Conservation (phyloP, 2,113 vertebrate genomes). For the Seriola aureovittata region DNA sequence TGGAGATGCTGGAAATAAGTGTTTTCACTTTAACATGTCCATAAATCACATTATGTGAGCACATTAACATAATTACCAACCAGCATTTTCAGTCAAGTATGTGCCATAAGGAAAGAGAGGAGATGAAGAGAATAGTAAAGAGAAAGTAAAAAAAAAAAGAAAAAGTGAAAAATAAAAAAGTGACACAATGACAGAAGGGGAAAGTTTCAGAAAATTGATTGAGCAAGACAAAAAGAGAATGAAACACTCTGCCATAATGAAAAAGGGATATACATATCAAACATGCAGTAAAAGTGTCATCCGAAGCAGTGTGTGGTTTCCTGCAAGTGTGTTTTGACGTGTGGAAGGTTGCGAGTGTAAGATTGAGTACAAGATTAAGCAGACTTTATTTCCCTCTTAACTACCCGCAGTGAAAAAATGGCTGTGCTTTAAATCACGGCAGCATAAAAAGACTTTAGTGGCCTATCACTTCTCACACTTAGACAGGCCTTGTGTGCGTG, state of each 20-base stretch:
- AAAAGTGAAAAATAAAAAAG: neutral
- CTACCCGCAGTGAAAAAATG: constrained; percentile 44
- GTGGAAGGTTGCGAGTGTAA: constrained; percentile 5
- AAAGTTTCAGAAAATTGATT: neutral
- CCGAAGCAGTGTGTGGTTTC: neutral
- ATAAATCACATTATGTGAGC: no score
- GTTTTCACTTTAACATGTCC: no score
- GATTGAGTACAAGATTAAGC: constrained; percentile 47
- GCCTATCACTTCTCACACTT: neutral
- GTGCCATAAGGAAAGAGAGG: neutral
- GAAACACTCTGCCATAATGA: neutral
- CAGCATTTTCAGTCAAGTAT: no score
- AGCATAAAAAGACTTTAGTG: constrained; percentile 42
- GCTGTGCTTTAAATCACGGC: constrained; percentile 43
- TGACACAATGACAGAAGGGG: neutral
- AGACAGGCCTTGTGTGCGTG: neutral
- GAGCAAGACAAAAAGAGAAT: neutral
- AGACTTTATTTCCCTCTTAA: constrained; percentile 55
- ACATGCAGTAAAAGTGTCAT: constrained; percentile 22
- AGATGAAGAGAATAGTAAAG: neutral
- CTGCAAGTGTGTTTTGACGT: constrained; percentile 12
- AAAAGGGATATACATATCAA: constrained; percentile 17
- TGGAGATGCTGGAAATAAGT: no score
- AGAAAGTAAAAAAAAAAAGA: no score
- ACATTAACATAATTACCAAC: no score